Evolutionary conservation across 2,113 vertebrate genomes (phyloP).

Genomic region (Passer domesticus): DNA sequence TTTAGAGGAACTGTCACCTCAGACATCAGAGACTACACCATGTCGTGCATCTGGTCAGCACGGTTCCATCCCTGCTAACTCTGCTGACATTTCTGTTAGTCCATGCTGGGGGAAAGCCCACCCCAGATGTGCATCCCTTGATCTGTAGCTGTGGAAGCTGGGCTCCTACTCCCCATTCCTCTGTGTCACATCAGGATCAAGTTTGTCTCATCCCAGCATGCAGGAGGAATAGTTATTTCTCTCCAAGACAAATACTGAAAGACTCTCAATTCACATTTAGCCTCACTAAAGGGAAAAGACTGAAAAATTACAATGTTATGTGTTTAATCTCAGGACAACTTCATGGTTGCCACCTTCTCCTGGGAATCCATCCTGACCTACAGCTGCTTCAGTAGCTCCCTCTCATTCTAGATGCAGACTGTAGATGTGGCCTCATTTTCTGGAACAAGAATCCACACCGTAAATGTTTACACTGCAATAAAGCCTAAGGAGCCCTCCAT

Average conservation of each 20-base stretch:
- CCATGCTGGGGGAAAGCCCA: not conserved
- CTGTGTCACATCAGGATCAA: not conserved
- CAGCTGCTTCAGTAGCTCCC: not conserved
- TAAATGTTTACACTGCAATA: not conserved
- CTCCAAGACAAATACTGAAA: not conserved
- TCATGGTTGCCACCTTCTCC: not conserved
- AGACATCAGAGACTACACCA: not conserved
- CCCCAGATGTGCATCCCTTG: too few relatives aligned
- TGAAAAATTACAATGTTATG: not conserved
- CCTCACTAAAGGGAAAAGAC: not conserved
- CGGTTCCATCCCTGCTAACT: accelerated
- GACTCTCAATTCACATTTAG: not conserved
- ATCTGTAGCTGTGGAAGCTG: not conserved
- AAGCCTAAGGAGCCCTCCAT: not conserved
- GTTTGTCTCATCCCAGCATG: not conserved
- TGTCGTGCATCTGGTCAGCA: accelerated
- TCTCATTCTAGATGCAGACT: not conserved
- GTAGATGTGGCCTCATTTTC: not conserved
- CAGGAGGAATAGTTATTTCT: not conserved
- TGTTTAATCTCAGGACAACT: not conserved
- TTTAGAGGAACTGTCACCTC: not conserved
- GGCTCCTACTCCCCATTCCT: not conserved
- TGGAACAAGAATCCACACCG: accelerated
- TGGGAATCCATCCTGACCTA: not conserved
- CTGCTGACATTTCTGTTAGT: not conserved